phyloP scores from a whole-genome alignment of 2,888 invertebrate species.

The Troilus luridus region DNA sequence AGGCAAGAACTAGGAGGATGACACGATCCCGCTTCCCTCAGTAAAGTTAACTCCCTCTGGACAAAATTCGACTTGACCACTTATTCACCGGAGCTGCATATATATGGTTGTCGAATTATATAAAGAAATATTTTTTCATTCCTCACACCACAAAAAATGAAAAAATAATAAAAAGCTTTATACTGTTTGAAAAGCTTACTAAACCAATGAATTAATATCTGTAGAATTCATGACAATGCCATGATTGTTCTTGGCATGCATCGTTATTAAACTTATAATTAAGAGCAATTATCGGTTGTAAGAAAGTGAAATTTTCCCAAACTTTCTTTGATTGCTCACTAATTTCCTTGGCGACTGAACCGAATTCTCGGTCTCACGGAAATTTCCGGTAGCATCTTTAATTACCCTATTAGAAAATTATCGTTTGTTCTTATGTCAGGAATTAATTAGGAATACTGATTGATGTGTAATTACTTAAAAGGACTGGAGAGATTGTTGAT shows the following conservation, averaged over 20 bases:
- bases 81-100: no score
- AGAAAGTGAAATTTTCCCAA: slow-evolving; percentile 12
- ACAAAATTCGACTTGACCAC: no score
- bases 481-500: background rate
- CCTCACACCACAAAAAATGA: no score
- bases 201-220: background rate
- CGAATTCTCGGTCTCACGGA: background rate
- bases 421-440: background rate
- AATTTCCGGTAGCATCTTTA: background rate
- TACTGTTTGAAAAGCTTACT: background rate
- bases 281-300: background rate
- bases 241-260: background rate
- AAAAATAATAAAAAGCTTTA: no score
- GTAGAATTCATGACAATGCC: background rate
- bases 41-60: no score
- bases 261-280: background rate
- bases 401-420: background rate
- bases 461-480: background rate
- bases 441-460: background rate
- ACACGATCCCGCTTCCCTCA: no score
- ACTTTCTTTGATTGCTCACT: background rate
- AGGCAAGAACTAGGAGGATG: no score
- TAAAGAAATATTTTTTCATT: no score
- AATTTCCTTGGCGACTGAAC: background rate
- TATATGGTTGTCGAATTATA: no score